phyloP scores from a whole-genome alignment of 2,797 vertebrate species.

The Scomberomorus guttatus region DNA sequence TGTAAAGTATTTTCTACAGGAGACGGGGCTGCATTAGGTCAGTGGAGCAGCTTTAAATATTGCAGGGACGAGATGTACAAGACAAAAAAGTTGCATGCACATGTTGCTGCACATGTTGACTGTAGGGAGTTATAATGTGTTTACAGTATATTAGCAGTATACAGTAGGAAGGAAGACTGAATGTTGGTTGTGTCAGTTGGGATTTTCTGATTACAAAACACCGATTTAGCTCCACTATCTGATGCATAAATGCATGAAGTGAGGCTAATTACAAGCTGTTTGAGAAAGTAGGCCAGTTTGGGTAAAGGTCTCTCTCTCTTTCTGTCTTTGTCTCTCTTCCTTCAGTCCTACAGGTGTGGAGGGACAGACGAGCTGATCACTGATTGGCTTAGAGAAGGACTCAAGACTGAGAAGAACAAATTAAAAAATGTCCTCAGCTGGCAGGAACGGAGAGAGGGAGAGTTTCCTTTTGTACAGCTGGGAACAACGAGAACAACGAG shows the following conservation, averaged over 20 bases:
- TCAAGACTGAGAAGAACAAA: too few species aligned
- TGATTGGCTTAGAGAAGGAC: slow-evolving; percentile 20
- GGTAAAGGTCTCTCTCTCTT: slow-evolving; percentile 47
- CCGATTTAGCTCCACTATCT: slow-evolving; percentile 46
- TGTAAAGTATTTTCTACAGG: too few species aligned
- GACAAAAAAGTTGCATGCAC: not conserved
- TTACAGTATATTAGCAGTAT: not conserved
- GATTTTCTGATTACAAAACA: slow-evolving; percentile 64
- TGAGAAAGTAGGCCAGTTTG: slow-evolving; percentile 61
- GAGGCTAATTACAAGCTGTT: slow-evolving; percentile 55
- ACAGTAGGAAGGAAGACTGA: not conserved
- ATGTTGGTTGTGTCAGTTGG: slow-evolving; percentile 27
- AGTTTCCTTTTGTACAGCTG: slow-evolving; percentile 32
- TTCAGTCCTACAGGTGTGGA: not conserved
- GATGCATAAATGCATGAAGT: slow-evolving; percentile 70
- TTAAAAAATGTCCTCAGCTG: not conserved
- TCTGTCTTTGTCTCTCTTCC: not conserved
- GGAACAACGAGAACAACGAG: slow-evolving; percentile 19
- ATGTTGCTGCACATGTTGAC: not conserved
- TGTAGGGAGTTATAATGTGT: not conserved
- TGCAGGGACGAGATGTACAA: not conserved
- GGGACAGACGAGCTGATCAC: not conserved
- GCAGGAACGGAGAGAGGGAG: not conserved
- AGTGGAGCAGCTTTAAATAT: too few species aligned
- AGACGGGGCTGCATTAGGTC: not conserved